phyloP scores from a whole-genome alignment of 2,888 invertebrate genomes.

The Epinotia nisella region DNA sequence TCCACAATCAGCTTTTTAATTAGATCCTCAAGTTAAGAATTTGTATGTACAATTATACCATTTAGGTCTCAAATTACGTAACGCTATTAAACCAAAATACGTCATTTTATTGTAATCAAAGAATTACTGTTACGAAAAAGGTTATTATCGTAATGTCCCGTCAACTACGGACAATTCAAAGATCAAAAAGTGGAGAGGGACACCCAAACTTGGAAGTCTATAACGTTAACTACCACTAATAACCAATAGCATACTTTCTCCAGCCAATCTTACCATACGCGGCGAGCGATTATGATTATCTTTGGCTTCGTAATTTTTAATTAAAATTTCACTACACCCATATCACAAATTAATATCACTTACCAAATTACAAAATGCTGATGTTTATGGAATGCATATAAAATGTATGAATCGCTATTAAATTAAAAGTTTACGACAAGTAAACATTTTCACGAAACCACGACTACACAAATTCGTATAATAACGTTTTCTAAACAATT shows the following conservation, averaged over 20 bases:
- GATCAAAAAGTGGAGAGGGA: conserved; percentile 8
- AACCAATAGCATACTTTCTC: conserved; percentile 27
- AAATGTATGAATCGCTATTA: not conserved
- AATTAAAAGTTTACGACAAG: not conserved
- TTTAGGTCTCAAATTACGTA: not conserved
- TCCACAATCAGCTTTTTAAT: not conserved
- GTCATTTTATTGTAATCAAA: not conserved
- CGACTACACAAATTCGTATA: not conserved
- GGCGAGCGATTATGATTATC: conserved; percentile 17
- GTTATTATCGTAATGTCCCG: not conserved
- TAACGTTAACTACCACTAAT: conserved; percentile 22
- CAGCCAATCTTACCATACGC: conserved; percentile 21
- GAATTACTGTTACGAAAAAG: too few species aligned
- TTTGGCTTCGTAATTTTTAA: conserved; percentile 24
- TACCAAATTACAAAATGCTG: not conserved
- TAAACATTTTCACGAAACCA: not conserved
- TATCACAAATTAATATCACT: conserved; percentile 1
- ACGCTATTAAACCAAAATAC: not conserved
- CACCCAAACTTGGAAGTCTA: conserved; percentile 13
- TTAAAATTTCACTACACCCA: conserved; percentile 15
- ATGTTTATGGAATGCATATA: not conserved
- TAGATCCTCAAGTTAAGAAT: too few species aligned
- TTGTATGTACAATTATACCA: not conserved
- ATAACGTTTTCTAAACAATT: not conserved
- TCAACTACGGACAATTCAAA: not conserved